Base-by-base conservation (phyloP, 2,888 invertebrate genomes). In the Drosophila falleni region DNA sequence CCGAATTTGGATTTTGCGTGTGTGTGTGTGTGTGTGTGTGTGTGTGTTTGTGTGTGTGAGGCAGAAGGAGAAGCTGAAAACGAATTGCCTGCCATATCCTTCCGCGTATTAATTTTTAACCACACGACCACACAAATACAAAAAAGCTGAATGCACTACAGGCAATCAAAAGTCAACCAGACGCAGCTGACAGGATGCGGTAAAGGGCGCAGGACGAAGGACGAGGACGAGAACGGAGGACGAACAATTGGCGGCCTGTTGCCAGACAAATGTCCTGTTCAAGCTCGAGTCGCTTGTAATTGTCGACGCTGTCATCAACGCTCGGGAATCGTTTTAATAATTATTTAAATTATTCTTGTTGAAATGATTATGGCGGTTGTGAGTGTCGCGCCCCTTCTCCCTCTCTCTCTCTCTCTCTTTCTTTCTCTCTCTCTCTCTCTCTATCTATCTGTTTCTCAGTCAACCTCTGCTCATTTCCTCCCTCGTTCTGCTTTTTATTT, bases 291-390 rank as follows among this genome's bases (percentile, higher is more conserved):
- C 69, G 68, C 67, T 74, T 74, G 86, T 85, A 82, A 87, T 85
- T 87, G 85, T 81, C 85, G 83, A 59, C 68, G 80, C 73, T 70
- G 75, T 78, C 74, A 64, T 79, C 74, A 71, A 59, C 83, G 80
- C 86, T 82, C 80, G 85, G 78, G 81, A 83, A 88, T 89, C 86
- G 86, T 85, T 89, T 89, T 82, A 89, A 90, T 87, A 89, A 85
- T 87, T 89, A 89, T 89, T 87, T 87, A 87, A 87, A 89, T 87
- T 87, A 90, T 90, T 90, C 90, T 90, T 90, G 89, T 90, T 90
- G 90, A 88, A 89, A 87, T 87, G 78, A 87, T 87, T 87, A 87
- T 87, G 81, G 87, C 85, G 80, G 70, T 83, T 85, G 87, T 89
- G 87, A 85, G 85, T 82, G 80, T 85, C 87, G 73, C 66, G 78